A percentile compares a stretch with the other conserved stretches of the same genome.
Evolutionary conservation across 2,797 vertebrate genomes (phyloP).

Genomic region (Anguilla obscura): DNA sequence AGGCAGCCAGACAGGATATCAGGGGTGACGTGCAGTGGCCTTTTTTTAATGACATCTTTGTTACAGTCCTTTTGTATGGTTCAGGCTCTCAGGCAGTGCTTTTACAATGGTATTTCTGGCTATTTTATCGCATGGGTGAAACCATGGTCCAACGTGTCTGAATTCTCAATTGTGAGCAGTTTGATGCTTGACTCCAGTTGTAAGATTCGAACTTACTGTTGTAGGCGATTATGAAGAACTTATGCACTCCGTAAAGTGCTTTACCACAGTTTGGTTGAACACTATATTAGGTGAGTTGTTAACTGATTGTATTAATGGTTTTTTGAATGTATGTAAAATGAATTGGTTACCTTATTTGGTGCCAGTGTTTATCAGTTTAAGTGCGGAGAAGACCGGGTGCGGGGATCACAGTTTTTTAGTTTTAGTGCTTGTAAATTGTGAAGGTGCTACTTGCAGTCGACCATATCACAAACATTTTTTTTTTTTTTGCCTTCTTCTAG

Average conservation of each 20-base stretch:
- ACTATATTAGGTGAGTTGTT: neutral
- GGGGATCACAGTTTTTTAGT: no score
- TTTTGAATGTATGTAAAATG: neutral
- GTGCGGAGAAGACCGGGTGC: no score
- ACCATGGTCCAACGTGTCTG: neutral
- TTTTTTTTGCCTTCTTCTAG: neutral
- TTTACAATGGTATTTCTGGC: neutral
- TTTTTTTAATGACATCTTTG: neutral
- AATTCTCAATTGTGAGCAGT: neutral
- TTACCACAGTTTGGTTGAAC: neutral
- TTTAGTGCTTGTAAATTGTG: neutral
- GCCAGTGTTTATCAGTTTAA: neutral
- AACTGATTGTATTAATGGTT: neutral
- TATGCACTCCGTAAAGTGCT: neutral
- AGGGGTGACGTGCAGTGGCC: constrained; percentile 52
- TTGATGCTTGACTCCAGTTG: neutral
- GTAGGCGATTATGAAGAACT: neutral
- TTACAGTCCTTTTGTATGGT: neutral
- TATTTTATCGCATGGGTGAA: neutral
- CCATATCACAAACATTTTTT: neutral
- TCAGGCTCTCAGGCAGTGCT: neutral
- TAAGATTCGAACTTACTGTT: neutral
- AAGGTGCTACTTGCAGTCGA: neutral
- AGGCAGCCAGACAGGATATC: constrained; percentile 50
- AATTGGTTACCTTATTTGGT: neutral